Base-by-base conservation (phyloP, 2,113 vertebrate species). In the Dolichotis patagonum region DNA sequence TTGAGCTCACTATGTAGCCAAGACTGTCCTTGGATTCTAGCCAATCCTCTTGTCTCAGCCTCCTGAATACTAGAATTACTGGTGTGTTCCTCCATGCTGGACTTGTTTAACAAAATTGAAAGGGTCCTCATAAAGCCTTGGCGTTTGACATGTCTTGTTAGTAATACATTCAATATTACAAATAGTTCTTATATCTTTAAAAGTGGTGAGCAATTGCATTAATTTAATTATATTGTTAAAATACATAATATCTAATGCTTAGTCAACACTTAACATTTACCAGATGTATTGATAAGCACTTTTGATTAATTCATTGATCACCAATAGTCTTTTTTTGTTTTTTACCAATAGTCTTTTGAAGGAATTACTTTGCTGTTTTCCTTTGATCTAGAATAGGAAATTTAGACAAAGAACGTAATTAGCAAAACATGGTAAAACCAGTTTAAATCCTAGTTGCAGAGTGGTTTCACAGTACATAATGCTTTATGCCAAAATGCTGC, bases 381-480 rank as follows among this genome's bases (percentile, higher is more conserved):
- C 38, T 85, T 91, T 58, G 3, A n/a, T 80, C 77, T 60, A 22
- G 17, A 46, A 56, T 14, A 90, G 26, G 11, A 86, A 95, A 67
- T 2, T 58, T 16, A 60, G 65, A 38, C 2, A 91, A 89, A 81
- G 0, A 46, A 91, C 62, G 2, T 7, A 24, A 88, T 77, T 77
- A 4, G 41, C 86, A 84, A 41, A 82, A 91, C 56, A 1, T 35
- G 38, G 5, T 30, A 41, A 88, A 60, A 2, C n/a, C 26, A 80
- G 11, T 92, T 88, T 82, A 6, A 69, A 62, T 35, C 32, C 26
- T 75, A 7, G 0, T 63, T 92, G 0, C 35, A 46, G 9, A 41
- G 0, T 41, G 32, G 2, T 13, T 43, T 2, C 3, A 3, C 46
- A 3, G 5, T 38, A 7, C 8, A 78, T 9, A 69, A 1, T 26